These are phyloP conservation scores for Lepidonotus clava DNA, from an alignment of 2,888 invertebrate species.

Conservation along the genomic window DNA sequence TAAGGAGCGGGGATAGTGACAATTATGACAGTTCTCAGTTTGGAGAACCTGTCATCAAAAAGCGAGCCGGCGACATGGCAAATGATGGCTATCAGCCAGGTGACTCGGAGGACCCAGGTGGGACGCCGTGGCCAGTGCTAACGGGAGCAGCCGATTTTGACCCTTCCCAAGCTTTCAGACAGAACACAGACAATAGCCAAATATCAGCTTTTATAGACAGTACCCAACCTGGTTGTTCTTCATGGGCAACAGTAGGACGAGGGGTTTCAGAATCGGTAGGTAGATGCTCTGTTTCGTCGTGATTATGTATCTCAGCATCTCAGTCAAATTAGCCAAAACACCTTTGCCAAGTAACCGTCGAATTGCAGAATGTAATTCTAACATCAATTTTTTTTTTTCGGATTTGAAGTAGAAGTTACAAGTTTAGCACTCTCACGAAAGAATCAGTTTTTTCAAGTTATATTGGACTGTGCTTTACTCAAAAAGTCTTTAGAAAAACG, in stretches of 20 bases:
- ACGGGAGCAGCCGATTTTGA: neutral
- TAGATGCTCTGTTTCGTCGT: too few relatives aligned
- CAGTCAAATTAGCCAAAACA: too few relatives aligned
- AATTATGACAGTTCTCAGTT: neutral
- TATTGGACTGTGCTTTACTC: too few relatives aligned
- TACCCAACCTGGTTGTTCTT: slow-evolving; percentile 24
- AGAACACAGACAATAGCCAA: slow-evolving; percentile 29
- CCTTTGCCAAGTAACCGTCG: too few relatives aligned
- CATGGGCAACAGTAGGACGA: slow-evolving; percentile 4
- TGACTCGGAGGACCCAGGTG: neutral
- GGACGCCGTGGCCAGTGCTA: slow-evolving; percentile 28
- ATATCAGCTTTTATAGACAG: neutral
- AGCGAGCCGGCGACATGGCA: neutral
- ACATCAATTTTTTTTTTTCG: too few relatives aligned
- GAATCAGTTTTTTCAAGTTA: too few relatives aligned
- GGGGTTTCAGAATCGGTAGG: slow-evolving; percentile 44
- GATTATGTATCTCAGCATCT: too few relatives aligned
- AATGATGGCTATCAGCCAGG: neutral
- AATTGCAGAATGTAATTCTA: too few relatives aligned
- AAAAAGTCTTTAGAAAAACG: too few relatives aligned
- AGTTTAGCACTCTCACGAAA: too few relatives aligned
- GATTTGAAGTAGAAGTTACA: too few relatives aligned
- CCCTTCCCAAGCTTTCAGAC: slow-evolving; percentile 32
- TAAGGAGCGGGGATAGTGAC: slow-evolving; percentile 10
- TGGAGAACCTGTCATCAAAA: neutral